Percentiles rank a stretch among this genome's conserved stretches.
These are phyloP conservation scores for Nomada lathburiana DNA, from an alignment of 2,888 invertebrate species.

Conservation along the genomic window DNA sequence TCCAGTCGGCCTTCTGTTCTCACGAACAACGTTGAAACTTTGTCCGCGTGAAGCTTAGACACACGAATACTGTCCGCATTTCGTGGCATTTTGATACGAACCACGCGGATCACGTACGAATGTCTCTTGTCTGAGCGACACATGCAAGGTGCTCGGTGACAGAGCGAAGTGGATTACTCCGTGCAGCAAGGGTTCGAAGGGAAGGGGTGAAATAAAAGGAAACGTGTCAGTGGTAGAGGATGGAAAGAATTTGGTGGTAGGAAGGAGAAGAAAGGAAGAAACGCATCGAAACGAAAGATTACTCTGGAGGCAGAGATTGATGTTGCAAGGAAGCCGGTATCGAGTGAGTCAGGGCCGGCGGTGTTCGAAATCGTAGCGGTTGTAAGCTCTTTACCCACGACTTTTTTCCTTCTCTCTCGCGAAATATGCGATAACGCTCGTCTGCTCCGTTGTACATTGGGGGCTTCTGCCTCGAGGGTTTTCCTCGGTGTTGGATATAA, in stretches of 20 bases:
- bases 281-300: background rate
- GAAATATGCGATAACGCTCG: slow-evolving; percentile 48
- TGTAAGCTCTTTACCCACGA: slow-evolving; percentile 42
- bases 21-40: slow-evolving; percentile 9
- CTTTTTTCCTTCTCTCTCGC: slow-evolving; percentile 33
- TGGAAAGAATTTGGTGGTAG: background rate
- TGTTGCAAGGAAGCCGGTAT: slow-evolving; percentile 49
- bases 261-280: background rate
- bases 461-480: slow-evolving; percentile 37
- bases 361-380: slow-evolving; percentile 23
- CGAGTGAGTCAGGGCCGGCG: slow-evolving; percentile 30
- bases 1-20: slow-evolving; percentile 12
- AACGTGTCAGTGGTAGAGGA: background rate
- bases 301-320: background rate
- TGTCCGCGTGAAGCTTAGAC: background rate
- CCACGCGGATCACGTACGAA: background rate
- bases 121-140: slow-evolving; percentile 19
- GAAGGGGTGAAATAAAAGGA: background rate
- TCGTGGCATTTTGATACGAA: background rate
- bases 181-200: slow-evolving; percentile 6
- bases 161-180: slow-evolving; percentile 50
- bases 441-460: slow-evolving; percentile 23
- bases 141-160: slow-evolving; percentile 39
- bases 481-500: slow-evolving; percentile 73
- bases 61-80: background rate